These are phyloP conservation scores for Cyprinella venusta DNA, from an alignment of 2,797 vertebrate species.

Conservation along the genomic window DNA sequence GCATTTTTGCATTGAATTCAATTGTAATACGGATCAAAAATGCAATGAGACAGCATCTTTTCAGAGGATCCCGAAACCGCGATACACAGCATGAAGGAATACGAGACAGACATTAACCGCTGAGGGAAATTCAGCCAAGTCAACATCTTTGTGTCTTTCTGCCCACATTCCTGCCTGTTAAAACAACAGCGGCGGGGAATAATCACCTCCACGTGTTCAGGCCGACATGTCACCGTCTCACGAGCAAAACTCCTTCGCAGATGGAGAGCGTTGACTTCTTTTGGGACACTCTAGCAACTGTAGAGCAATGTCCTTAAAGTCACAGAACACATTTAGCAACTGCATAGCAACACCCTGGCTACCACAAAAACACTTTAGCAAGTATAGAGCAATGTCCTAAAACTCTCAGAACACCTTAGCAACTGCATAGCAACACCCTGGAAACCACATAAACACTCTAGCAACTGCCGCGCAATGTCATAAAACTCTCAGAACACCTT, in stretches of 20 bases:
- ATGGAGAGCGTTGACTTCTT: neutral
- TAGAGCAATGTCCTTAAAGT: too few species aligned
- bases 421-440: too few species aligned
- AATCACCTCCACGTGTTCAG: constrained; percentile 51
- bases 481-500: too few species aligned
- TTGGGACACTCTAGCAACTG: neutral
- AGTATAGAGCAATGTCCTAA: too few species aligned
- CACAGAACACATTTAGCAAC: too few species aligned
- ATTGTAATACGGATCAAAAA: neutral
- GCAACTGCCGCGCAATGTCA: too few species aligned
- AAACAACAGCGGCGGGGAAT: constrained; percentile 45
- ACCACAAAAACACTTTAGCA: too few species aligned
- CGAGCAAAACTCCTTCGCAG: neutral
- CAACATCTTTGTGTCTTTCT: constrained; percentile 38
- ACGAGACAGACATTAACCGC: constrained; percentile 3
- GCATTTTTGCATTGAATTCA: constrained; percentile 7
- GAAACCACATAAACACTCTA: too few species aligned
- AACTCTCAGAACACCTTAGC: too few species aligned
- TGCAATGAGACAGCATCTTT: constrained; percentile 32
- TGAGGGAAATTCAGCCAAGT: constrained; percentile 46
- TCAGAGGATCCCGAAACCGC: constrained; percentile 9
- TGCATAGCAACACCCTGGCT: too few species aligned
- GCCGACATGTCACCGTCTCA: neutral
- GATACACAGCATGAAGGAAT: constrained; percentile 8
- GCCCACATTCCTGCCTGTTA: constrained; percentile 45